These are phyloP conservation scores for Campopleginae sp. DNA, from an alignment of 2,888 invertebrate genomes.

Conservation along the genomic window DNA sequence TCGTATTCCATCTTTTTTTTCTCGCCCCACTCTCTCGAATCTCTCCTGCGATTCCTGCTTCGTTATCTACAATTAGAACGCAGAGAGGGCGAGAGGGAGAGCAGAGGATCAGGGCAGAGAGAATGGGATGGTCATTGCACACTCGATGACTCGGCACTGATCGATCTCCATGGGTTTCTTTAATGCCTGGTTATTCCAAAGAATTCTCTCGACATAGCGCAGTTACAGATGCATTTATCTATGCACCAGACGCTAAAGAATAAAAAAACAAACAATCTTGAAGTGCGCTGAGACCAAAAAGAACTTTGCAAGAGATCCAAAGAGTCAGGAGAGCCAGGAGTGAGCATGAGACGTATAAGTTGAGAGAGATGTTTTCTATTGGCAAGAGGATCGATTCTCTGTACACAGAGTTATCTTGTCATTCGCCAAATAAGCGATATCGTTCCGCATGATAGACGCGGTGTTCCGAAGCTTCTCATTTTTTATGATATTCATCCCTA, in stretches of 20 bases:
- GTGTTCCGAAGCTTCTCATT: conserved; percentile 76
- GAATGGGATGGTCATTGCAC: conserved; percentile 33
- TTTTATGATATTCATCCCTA: conserved; percentile 77
- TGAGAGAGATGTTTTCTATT: conserved; percentile 4
- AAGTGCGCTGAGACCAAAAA: conserved; percentile 3
- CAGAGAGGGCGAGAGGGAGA: background rate
- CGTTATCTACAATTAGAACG: background rate
- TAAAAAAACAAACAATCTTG: conserved; percentile 17
- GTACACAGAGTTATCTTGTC: conserved; percentile 69
- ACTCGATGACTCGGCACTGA: conserved; percentile 72
- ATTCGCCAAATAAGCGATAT: conserved; percentile 79
- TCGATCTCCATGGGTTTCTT: conserved; percentile 71
- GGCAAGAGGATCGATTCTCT: background rate
- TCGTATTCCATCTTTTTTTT: background rate
- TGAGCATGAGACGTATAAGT: conserved; percentile 1
- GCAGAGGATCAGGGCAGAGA: background rate
- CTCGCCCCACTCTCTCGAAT: background rate
- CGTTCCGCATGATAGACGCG: conserved; percentile 79
- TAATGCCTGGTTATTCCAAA: conserved; percentile 70
- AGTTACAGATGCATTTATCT: background rate
- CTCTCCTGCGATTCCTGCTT: background rate
- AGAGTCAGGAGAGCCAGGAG: conserved; percentile 1
- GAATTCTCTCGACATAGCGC: conserved; percentile 32
- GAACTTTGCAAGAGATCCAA: background rate
- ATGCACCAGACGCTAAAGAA: background rate